phyloP scores from a whole-genome alignment of 1,140 invertebrate species.

The Calycopis cecrops region DNA sequence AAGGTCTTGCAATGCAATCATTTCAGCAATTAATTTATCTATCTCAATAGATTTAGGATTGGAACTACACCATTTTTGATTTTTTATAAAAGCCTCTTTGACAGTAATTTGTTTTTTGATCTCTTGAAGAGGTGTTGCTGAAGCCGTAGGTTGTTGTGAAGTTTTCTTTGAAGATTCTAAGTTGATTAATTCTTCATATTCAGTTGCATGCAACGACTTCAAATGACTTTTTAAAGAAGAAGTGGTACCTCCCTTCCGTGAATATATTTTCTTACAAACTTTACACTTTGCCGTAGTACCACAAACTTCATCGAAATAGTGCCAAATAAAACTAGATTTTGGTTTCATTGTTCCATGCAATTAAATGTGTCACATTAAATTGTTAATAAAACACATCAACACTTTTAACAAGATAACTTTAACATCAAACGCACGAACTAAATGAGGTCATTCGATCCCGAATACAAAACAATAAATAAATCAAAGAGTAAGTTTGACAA shows the following conservation, averaged over 20 bases:
- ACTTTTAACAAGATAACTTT: too few relatives aligned
- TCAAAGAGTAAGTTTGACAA: too few relatives aligned
- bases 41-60: constrained; percentile 22
- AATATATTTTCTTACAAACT: constrained; percentile 22
- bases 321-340: constrained; percentile 23
- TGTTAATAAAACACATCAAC: neutral
- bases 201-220: constrained; percentile 22
- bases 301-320: constrained; percentile 20
- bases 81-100: too few relatives aligned
- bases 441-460: too few relatives aligned
- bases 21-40: constrained; percentile 31
- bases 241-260: constrained; percentile 23
- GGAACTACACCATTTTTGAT: constrained; percentile 16
- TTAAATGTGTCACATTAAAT: neutral
- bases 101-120: too few relatives aligned
- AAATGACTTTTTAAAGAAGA: constrained; percentile 23
- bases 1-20: constrained; percentile 32
- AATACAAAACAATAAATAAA: too few relatives aligned
- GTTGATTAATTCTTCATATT: constrained; percentile 19
- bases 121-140: too few relatives aligned
- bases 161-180: constrained; percentile 13
- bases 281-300: constrained; percentile 23
- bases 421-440: too few relatives aligned
- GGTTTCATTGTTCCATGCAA: constrained; percentile 16
- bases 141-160: too few relatives aligned